Evolutionary conservation across 2,113 vertebrate species (phyloP).

Genomic region (Channa maculata): DNA sequence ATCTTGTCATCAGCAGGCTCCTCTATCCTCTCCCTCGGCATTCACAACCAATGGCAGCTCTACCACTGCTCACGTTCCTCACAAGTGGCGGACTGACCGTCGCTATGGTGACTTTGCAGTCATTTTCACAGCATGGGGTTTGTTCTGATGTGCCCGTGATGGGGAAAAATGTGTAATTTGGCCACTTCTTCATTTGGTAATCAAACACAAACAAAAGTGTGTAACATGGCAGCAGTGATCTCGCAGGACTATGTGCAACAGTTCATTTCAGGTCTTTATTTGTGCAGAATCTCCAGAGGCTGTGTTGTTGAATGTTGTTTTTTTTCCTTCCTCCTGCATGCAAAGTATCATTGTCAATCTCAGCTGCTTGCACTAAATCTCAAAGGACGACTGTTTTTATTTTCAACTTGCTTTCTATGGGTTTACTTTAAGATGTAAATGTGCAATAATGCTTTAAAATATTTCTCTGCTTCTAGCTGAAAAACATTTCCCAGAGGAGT

Average conservation of each 20-base stretch:
- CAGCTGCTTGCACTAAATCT: constrained; percentile 2
- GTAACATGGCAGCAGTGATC: too few relatives aligned
- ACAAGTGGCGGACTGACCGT: constrained; percentile 42
- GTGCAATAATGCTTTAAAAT: too few relatives aligned
- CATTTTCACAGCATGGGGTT: constrained; percentile 28
- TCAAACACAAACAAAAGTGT: not conserved
- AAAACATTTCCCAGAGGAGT: too few relatives aligned
- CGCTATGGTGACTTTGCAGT: constrained; percentile 62
- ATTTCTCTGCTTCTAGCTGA: too few relatives aligned
- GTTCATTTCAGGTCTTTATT: not conserved
- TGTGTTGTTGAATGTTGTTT: not conserved
- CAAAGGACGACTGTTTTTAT: too few relatives aligned
- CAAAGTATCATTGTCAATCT: not conserved
- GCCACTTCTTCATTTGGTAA: not conserved
- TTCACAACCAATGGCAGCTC: constrained; percentile 42
- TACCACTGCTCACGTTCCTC: constrained; percentile 53
- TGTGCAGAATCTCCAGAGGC: not conserved
- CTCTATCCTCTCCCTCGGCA: constrained; percentile 24
- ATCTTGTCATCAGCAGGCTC: constrained; percentile 56
- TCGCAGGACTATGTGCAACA: not conserved
- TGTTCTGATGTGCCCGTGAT: constrained; percentile 16
- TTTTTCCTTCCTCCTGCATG: not conserved
- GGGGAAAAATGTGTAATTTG: constrained; percentile 15
- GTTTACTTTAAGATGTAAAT: too few relatives aligned
- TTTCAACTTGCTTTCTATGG: too few relatives aligned